phyloP scores from a whole-genome alignment of 2,888 invertebrate species.

The Spialia ferax region DNA sequence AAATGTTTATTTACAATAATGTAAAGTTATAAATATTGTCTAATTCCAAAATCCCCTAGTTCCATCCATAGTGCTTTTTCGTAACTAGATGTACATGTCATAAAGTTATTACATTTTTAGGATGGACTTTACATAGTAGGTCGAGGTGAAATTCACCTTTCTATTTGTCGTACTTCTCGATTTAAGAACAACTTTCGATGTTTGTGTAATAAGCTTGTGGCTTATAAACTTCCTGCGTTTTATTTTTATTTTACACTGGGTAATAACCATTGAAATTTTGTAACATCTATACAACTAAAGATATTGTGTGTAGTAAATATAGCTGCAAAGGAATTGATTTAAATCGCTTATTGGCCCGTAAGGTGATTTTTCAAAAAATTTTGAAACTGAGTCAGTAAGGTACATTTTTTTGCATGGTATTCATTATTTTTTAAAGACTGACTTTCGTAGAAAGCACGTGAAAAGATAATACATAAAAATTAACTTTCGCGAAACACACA shows the following conservation, averaged over 20 bases:
- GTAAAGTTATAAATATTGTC: conserved; percentile 35
- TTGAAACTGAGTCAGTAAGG: conserved; percentile 13
- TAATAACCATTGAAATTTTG: conserved; percentile 35
- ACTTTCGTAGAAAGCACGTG: conserved; percentile 23
- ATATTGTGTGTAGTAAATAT: conserved; percentile 40
- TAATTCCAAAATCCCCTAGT: conserved; percentile 36
- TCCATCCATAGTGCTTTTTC: conserved; percentile 40
- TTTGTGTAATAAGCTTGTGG: conserved; percentile 42
- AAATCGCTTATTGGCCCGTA: conserved; percentile 60
- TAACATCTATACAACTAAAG: conserved; percentile 37
- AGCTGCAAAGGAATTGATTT: conserved; percentile 51
- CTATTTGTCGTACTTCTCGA: conserved; percentile 36
- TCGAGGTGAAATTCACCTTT: conserved; percentile 30
- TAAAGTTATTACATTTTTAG: conserved; percentile 35
- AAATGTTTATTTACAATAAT: conserved; percentile 40
- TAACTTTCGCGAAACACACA: conserved; percentile 43
- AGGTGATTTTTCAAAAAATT: conserved; percentile 45
- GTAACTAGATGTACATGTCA: conserved; percentile 36
- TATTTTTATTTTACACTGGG: conserved; percentile 30
- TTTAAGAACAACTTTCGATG: conserved; percentile 37
- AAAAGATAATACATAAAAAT: conserved; percentile 13
- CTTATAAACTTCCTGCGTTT: conserved; percentile 25
- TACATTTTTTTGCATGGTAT: conserved; percentile 28
- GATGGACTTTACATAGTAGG: conserved; percentile 38
- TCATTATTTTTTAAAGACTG: conserved; percentile 46